Evolutionary conservation across 2,888 invertebrate genomes (phyloP).

Genomic region (Caenorhabditis afra): DNA sequence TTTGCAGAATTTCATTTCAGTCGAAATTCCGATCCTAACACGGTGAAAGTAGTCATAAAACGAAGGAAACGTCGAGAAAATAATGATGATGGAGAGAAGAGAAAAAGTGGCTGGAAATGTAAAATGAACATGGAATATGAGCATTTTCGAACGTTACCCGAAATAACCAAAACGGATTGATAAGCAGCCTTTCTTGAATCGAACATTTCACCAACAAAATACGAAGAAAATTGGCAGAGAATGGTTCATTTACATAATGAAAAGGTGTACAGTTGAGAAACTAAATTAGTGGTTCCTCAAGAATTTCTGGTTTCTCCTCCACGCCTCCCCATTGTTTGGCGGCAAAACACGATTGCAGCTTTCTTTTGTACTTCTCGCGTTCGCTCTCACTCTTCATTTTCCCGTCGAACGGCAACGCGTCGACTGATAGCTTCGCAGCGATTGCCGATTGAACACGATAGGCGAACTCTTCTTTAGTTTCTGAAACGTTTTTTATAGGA

Average conservation of each 20-base stretch:
- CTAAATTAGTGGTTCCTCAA: not conserved
- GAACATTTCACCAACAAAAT: constrained; percentile 2
- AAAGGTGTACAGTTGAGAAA: not conserved
- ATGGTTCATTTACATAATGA: not conserved
- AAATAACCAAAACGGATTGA: constrained; percentile 25
- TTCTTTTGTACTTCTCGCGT: constrained; percentile 34
- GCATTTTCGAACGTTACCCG: constrained; percentile 15
- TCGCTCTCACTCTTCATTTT: constrained; percentile 55
- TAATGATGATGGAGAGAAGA: constrained; percentile 19
- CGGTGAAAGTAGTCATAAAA: constrained; percentile 38
- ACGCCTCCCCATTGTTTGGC: constrained; percentile 16
- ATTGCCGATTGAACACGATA: constrained; percentile 64
- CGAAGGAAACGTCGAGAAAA: constrained; percentile 43
- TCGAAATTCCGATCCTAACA: constrained; percentile 12
- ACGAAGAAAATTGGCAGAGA: not conserved
- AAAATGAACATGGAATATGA: not conserved
- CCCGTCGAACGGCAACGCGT: constrained; percentile 66
- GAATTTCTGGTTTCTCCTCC: not conserved
- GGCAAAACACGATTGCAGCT: constrained; percentile 39
- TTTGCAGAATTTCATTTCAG: constrained; percentile 40
- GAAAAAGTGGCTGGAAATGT: constrained; percentile 29
- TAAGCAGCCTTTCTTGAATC: constrained; percentile 33
- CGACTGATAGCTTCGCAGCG: constrained; percentile 47
- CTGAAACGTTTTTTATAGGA: constrained; percentile 52
- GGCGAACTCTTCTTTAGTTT: constrained; percentile 64